These are phyloP conservation scores for Tyto alba DNA, from an alignment of 2,113 vertebrate species.

Conservation along the genomic window DNA sequence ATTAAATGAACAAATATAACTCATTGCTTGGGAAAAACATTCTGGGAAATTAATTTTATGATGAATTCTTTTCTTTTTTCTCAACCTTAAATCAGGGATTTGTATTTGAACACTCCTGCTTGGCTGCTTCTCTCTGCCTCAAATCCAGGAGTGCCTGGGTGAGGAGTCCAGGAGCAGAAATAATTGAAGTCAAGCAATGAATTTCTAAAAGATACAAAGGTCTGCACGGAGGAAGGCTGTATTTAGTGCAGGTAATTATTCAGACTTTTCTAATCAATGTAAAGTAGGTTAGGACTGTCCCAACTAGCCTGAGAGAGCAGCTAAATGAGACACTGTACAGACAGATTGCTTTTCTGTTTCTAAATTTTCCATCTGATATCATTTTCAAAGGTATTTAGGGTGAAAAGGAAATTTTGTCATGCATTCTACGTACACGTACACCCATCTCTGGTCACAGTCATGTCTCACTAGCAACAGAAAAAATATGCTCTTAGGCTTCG, in stretches of 20 bases:
- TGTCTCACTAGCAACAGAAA: neutral
- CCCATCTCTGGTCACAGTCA: neutral
- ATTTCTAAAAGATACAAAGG: neutral
- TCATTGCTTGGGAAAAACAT: neutral
- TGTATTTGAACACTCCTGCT: neutral
- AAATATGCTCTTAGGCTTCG: neutral
- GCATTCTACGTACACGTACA: neutral
- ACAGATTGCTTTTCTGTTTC: neutral
- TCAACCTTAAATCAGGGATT: neutral
- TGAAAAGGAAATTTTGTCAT: neutral
- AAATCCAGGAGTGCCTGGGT: neutral
- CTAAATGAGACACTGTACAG: neutral
- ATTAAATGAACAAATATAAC: slow-evolving; percentile 32
- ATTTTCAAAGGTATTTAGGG: neutral
- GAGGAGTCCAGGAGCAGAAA: neutral
- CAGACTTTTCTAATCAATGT: neutral
- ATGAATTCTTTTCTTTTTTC: neutral
- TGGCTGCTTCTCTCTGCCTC: neutral
- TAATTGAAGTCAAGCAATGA: neutral
- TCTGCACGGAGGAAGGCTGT: neutral
- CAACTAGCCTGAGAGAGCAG: neutral
- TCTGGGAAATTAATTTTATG: neutral
- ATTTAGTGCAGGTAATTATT: neutral
- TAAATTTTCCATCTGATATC: neutral
- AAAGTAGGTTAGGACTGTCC: neutral